A percentile compares a stretch with the other conserved stretches of the same genome.
These are phyloP conservation scores for Acanthoscelides obtectus DNA, from an alignment of 2,888 invertebrate species.

Conservation along the genomic window DNA sequence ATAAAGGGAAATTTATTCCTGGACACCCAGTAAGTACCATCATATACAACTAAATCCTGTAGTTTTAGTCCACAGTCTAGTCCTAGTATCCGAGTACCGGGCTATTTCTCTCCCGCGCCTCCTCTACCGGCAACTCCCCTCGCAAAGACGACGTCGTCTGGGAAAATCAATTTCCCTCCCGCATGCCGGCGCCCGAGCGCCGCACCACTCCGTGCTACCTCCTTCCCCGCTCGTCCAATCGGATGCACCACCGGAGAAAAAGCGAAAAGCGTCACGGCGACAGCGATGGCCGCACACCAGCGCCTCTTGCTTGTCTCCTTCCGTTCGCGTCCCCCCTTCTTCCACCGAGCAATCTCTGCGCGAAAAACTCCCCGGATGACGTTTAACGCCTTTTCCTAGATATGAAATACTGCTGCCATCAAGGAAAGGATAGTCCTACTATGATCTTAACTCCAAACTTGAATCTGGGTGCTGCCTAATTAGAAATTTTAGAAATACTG, in stretches of 20 bases:
- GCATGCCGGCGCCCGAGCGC: background rate
- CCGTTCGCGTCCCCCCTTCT: background rate
- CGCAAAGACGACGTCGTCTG: background rate
- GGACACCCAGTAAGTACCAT: too few relatives aligned
- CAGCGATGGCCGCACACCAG: background rate
- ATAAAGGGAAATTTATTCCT: too few relatives aligned
- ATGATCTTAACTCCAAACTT: too few relatives aligned
- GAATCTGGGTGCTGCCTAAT: too few relatives aligned
- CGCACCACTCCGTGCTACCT: too few relatives aligned
- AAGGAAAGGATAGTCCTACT: too few relatives aligned
- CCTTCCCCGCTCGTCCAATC: background rate
- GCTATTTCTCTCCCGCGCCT: background rate
- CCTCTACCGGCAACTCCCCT: background rate
- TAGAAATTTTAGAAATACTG: too few relatives aligned
- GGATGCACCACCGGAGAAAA: conserved; percentile 1
- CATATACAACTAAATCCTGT: too few relatives aligned
- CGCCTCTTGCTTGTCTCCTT: background rate
- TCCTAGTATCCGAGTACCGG: too few relatives aligned
- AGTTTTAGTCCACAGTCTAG: too few relatives aligned
- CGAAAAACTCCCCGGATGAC: background rate
- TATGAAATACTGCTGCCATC: too few relatives aligned
- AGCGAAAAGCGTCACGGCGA: conserved; percentile 1
- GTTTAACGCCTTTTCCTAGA: background rate
- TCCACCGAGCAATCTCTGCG: background rate
- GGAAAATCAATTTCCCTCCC: background rate